phyloP scores from a whole-genome alignment of 1,140 invertebrate genomes.

The Macrosteles quadrilineatus region DNA sequence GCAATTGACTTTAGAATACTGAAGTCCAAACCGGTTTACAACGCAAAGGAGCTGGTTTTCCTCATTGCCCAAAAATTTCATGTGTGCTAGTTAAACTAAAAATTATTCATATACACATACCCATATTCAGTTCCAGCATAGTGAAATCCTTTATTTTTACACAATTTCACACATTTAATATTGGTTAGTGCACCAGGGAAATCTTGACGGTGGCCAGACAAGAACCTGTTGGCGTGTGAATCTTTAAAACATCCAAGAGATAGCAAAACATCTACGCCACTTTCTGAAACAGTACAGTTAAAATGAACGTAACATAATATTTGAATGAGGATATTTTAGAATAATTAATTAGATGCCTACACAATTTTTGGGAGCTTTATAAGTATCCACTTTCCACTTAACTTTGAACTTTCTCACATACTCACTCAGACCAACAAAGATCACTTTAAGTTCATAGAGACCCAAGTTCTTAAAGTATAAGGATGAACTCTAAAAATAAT shows the following conservation, averaged over 20 bases:
- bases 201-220: background rate
- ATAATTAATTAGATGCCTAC: background rate
- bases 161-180: background rate
- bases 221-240: background rate
- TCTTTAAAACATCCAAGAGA: background rate
- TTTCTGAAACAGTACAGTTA: background rate
- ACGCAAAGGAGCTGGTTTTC: too few species aligned
- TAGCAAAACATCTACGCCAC: background rate
- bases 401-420: background rate
- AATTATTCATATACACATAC: too few species aligned
- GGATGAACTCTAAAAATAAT: too few species aligned
- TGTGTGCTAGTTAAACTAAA: too few species aligned
- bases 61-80: too few species aligned
- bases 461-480: too few species aligned
- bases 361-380: background rate
- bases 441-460: background rate
- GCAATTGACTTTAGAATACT: too few species aligned
- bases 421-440: background rate
- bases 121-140: slow-evolving; percentile 35
- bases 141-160: background rate
- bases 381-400: background rate
- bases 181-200: background rate
- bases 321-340: background rate
- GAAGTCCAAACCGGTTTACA: too few species aligned
- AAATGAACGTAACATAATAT: background rate